Evolutionary conservation across 2,113 vertebrate species (phyloP).

Genomic region (Himantopus leucocephalus): DNA sequence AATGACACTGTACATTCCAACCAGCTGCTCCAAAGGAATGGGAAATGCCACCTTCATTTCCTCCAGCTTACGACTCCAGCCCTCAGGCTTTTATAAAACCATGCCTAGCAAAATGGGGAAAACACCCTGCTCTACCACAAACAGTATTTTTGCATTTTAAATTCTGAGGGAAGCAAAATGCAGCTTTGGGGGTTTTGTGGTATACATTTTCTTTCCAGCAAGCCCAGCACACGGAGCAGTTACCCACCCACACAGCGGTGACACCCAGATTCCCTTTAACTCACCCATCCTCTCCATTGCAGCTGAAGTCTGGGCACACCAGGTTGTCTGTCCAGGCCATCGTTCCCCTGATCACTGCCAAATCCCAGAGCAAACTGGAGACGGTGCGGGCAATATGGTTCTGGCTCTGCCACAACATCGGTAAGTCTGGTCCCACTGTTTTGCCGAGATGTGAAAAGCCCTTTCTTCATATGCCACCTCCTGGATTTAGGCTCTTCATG

Average conservation of each 20-base stretch:
- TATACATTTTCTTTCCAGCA: not conserved
- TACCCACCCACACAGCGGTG: not conserved
- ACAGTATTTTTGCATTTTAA: not conserved
- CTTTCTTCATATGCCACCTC: not conserved
- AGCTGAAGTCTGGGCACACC: slow-evolving; percentile 68
- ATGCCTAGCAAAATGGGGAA: not conserved
- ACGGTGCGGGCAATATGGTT: slow-evolving; percentile 75
- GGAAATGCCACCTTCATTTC: not conserved
- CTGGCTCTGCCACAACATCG: slow-evolving; percentile 84
- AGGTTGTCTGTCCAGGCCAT: slow-evolving; percentile 65
- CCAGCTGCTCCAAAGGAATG: not conserved
- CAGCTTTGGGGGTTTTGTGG: not conserved
- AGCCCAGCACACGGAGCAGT: rapidly evolving
- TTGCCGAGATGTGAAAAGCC: rapidly evolving
- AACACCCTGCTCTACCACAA: not conserved
- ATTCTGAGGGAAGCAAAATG: rapidly evolving
- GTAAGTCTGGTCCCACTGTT: slow-evolving; percentile 24
- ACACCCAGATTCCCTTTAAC: not conserved
- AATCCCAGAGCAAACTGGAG: slow-evolving; percentile 74
- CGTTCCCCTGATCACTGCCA: slow-evolving; percentile 68
- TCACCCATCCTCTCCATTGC: not conserved
- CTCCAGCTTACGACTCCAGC: not conserved
- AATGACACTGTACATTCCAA: not conserved
- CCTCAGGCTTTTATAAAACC: not conserved
- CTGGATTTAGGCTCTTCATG: not conserved